Evolutionary conservation across 37 sponge, comb jelly and placozoan species (phyloP).

Genomic region (Eunapius fragilis): DNA sequence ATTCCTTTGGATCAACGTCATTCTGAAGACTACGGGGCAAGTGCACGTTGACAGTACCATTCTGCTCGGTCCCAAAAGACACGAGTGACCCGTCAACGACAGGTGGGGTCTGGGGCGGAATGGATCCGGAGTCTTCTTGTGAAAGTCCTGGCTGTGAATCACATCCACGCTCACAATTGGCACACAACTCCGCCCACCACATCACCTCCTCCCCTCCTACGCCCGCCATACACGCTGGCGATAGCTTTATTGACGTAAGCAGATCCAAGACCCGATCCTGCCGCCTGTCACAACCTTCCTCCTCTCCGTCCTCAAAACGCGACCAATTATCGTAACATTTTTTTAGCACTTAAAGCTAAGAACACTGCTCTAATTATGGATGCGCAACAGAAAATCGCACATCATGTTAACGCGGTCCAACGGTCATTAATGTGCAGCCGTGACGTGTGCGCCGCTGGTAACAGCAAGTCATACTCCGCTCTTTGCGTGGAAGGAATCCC

Average conservation of each 20-base stretch:
- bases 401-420: not conserved
- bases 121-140: not conserved
- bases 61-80: not conserved
- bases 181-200: not conserved
- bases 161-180: not conserved
- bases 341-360: not conserved
- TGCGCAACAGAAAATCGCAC: not conserved
- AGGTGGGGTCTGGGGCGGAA: not conserved
- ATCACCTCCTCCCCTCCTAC: not conserved
- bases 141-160: not conserved
- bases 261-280: not conserved
- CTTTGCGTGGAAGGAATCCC: not conserved
- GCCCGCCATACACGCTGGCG: not conserved
- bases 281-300: not conserved
- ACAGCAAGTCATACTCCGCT: not conserved
- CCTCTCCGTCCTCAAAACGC: not conserved
- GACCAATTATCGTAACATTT: not conserved
- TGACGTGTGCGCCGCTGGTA: not conserved
- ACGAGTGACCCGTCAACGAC: not conserved
- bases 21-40: not conserved
- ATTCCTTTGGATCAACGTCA: not conserved
- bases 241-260: not conserved
- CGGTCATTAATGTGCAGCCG: not conserved
- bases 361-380: not conserved
- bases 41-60: not conserved